Evolutionary conservation across 2,797 vertebrate genomes (phyloP), one percentile per base, ranked within the genome.

Genomic region (Apodemus agrarius): DNA sequence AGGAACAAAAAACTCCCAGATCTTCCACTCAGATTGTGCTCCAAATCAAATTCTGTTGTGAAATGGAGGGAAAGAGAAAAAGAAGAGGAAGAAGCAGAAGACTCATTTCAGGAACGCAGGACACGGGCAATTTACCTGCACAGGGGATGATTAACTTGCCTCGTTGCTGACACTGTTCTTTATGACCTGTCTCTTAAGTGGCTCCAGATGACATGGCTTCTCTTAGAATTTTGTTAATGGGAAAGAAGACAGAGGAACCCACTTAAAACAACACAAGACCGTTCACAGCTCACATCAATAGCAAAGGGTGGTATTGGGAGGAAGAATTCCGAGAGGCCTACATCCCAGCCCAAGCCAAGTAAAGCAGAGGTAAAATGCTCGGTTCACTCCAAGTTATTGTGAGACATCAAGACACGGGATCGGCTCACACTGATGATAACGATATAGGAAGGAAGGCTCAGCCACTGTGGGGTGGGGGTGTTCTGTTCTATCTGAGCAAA

Each of bases 21-120:
- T 81, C 13, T 72, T 52, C 74, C 31, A 31, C 52, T 76, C 24
- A 88, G 26, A 49, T 72, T 81, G 59, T 43, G 24, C 19, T 89
- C 67, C n/a, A 76, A 88, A 93, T 31, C 57, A 72, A 90, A 78
- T 29, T 92, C 72, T 92, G 49, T 37, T 79, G 54, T 61, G 40
- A 94, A 94, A 79, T 79, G 9, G 61, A 91, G 43, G 3, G 10
- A 76, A 57, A 4, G 19, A 52, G 3, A 43, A 52, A 54, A 11
- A 83, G 7, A 61, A 59, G 19, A 59, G 22, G 74, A 83, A 34
- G 61, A 65, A 63, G 29, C 6, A 49, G 82, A 22, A 49, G 94
- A 78, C 37, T 24, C 10, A 83, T 13, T 72, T 22, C 69, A 96
- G 83, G 87, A 93, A 43, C 29, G 69, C 22, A 65, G 88, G 76